A percentile compares a stretch with the other conserved stretches of the same genome.
Evolutionary conservation across 2,113 vertebrate genomes (phyloP).

Genomic region (Abramis brama): DNA sequence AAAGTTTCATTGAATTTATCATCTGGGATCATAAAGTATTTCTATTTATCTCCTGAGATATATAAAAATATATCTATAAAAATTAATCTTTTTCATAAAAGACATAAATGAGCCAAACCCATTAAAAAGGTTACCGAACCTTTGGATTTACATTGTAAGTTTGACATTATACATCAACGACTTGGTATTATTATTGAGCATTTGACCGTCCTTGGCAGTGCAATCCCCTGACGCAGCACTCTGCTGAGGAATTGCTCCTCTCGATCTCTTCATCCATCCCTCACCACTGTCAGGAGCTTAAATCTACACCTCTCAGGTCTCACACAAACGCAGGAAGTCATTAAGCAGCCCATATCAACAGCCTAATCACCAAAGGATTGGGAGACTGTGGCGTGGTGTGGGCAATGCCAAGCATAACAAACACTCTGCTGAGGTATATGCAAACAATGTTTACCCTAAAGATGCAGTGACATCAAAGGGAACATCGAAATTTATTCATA

Average conservation of each 20-base stretch:
- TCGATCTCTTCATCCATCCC: slow-evolving; percentile 40
- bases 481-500: background rate
- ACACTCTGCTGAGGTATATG: slow-evolving; percentile 12
- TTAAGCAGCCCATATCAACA: background rate
- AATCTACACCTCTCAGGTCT: slow-evolving; percentile 22
- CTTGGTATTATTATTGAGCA: slow-evolving; percentile 18
- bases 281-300: slow-evolving; percentile 23
- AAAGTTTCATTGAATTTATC: background rate
- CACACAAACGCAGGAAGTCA: background rate
- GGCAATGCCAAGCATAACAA: slow-evolving; percentile 14
- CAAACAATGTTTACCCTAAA: slow-evolving; percentile 22
- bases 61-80: no score
- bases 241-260: slow-evolving; percentile 23
- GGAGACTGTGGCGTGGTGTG: background rate
- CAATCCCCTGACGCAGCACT: slow-evolving; percentile 34
- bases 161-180: slow-evolving; percentile 39
- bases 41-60: background rate
- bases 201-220: slow-evolving; percentile 44
- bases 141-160: slow-evolving; percentile 43
- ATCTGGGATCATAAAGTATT: slow-evolving; percentile 8
- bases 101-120: slow-evolving; percentile 8
- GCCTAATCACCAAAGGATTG: slow-evolving; percentile 22
- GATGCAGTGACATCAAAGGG: slow-evolving; percentile 41
- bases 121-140: slow-evolving; percentile 38
- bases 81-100: background rate